Percentiles rank a stretch among this genome's conserved stretches.
phyloP scores from a whole-genome alignment of 2,113 vertebrate genomes.

The Etheostoma cragini region DNA sequence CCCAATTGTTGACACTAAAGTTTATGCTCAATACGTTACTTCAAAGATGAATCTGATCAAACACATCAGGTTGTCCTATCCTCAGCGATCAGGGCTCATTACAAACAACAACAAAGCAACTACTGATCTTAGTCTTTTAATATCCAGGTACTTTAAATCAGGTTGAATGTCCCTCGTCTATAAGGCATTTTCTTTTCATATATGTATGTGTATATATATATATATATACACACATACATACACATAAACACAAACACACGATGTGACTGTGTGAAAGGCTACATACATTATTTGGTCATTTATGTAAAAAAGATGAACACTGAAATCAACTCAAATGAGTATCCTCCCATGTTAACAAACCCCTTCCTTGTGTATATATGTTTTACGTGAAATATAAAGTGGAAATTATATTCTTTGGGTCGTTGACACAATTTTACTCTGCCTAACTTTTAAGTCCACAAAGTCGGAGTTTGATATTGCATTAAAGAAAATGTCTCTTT shows the following conservation, averaged over 20 bases:
- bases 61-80: not conserved
- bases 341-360: constrained; percentile 69
- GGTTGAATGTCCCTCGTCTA: constrained; percentile 83
- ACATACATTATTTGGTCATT: constrained; percentile 87
- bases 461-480: constrained; percentile 62
- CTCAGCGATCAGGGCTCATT: not conserved
- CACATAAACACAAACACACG: constrained; percentile 82
- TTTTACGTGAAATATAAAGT: constrained; percentile 67
- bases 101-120: constrained; percentile 50
- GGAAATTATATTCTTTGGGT: constrained; percentile 48
- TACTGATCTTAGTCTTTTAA: constrained; percentile 66
- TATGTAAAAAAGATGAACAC: constrained; percentile 79
- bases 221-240: constrained; percentile 42
- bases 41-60: not conserved
- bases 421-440: constrained; percentile 20
- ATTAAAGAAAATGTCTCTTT: constrained; percentile 52
- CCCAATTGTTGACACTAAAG: not conserved
- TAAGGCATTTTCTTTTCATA: constrained; percentile 83
- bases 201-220: constrained; percentile 55
- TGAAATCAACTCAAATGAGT: constrained; percentile 74
- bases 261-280: constrained; percentile 81
- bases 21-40: not conserved
- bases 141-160: constrained; percentile 82
- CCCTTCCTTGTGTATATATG: constrained; percentile 47
- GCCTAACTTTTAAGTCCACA: constrained; percentile 58